Evolutionary conservation across 1,140 invertebrate genomes (phyloP).

Genomic region (Hycleus cichorii): DNA sequence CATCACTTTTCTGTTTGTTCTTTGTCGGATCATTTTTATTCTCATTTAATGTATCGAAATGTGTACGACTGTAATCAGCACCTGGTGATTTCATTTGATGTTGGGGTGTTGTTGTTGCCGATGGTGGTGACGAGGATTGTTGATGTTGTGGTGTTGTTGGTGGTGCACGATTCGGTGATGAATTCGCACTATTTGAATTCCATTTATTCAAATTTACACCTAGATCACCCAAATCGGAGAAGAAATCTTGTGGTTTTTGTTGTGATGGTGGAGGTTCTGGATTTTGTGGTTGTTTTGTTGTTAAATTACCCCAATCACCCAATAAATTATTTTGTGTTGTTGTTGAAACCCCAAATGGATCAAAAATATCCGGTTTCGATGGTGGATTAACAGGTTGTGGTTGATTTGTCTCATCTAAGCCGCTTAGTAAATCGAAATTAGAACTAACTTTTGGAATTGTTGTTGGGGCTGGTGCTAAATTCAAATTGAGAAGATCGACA

Average conservation of each 20-base stretch:
- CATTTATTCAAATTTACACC: conserved; percentile 9
- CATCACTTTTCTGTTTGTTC: conserved; percentile 47
- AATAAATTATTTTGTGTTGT: conserved; percentile 22
- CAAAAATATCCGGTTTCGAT: conserved; percentile 28
- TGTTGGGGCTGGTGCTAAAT: conserved; percentile 25
- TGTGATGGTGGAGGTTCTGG: conserved; percentile 1
- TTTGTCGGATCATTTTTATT: conserved; percentile 41
- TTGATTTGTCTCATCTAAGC: conserved; percentile 34
- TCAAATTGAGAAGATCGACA: conserved; percentile 49
- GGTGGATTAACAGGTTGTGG: neutral
- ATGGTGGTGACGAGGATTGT: no score
- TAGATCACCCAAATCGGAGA: conserved; percentile 45
- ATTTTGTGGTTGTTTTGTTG: conserved; percentile 8
- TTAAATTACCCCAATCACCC: conserved; percentile 28
- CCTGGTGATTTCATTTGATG: conserved; percentile 34
- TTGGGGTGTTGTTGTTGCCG: conserved; percentile 31
- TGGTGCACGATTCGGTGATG: conserved; percentile 30
- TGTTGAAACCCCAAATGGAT: conserved; percentile 37
- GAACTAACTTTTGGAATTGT: conserved; percentile 23
- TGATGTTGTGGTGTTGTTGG: conserved; percentile 37
- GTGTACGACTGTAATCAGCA: conserved; percentile 55
- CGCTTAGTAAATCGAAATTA: conserved; percentile 58
- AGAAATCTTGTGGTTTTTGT: conserved; percentile 44
- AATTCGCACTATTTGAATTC: conserved; percentile 6
- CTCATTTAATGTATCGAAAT: conserved; percentile 55